A percentile compares a stretch with the other conserved stretches of the same genome.
phyloP scores from a whole-genome alignment of 1,140 invertebrate genomes.

The Bombyx mandarina region DNA sequence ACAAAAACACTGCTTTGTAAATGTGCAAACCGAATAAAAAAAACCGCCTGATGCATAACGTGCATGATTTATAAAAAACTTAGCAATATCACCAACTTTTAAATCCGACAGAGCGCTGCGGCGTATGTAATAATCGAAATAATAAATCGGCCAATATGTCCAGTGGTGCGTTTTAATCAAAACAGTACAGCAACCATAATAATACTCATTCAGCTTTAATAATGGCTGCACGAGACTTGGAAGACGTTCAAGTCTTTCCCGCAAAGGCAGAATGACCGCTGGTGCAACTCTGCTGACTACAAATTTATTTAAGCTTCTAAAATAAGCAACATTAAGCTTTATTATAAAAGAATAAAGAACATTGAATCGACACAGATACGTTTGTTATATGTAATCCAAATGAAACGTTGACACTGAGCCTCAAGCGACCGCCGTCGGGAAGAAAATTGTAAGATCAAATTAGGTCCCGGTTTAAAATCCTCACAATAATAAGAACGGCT shows the following conservation, averaged over 20 bases:
- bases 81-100: too few species aligned
- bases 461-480: slow-evolving; percentile 43
- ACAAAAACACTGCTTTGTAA: too few species aligned
- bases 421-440: slow-evolving; percentile 26
- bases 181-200: slow-evolving; percentile 46
- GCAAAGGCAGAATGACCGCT: slow-evolving; percentile 45
- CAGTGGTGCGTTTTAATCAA: slow-evolving; percentile 31
- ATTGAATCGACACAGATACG: neutral
- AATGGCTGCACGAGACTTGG: slow-evolving; percentile 47
- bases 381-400: slow-evolving; percentile 46
- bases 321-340: neutral
- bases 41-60: too few species aligned
- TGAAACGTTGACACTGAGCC: slow-evolving; percentile 58
- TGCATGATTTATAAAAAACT: too few species aligned
- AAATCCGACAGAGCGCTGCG: too few species aligned
- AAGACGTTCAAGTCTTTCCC: slow-evolving; percentile 44
- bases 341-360: too few species aligned
- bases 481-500: slow-evolving; percentile 40
- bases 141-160: slow-evolving; percentile 8
- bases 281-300: slow-evolving; percentile 20
- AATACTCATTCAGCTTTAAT: slow-evolving; percentile 51
- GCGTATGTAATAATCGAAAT: slow-evolving; percentile 7
- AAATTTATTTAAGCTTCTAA: neutral
- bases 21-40: too few species aligned
- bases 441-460: slow-evolving; percentile 60